phyloP scores from a whole-genome alignment of 2,797 vertebrate species.

The Chanos chanos region DNA sequence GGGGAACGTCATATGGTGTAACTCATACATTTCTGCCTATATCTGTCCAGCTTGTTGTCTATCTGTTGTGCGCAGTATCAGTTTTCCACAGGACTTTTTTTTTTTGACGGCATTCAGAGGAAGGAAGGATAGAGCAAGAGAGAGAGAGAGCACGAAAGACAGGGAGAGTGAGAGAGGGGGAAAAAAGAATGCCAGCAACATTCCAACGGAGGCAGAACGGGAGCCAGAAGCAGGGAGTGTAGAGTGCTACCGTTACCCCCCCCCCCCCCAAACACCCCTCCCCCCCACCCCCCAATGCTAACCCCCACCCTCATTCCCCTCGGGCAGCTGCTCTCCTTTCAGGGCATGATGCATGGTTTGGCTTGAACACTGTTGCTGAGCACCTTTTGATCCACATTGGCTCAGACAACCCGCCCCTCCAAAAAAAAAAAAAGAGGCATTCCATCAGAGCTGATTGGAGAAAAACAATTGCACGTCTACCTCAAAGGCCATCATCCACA shows the following conservation, averaged over 20 bases:
- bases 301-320: too few species aligned
- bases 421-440: slow-evolving; percentile 52
- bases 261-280: slow-evolving; percentile 10
- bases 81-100: too few species aligned
- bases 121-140: background rate
- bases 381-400: slow-evolving; percentile 60
- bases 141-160: slow-evolving; percentile 1
- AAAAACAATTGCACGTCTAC: slow-evolving; percentile 57
- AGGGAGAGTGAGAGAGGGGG: slow-evolving; percentile 8
- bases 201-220: slow-evolving; percentile 21
- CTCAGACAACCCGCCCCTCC: slow-evolving; percentile 57
- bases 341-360: slow-evolving; percentile 51
- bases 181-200: slow-evolving; percentile 5
- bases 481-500: slow-evolving; percentile 53
- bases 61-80: too few species aligned
- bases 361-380: slow-evolving; percentile 58
- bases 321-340: slow-evolving; percentile 56
- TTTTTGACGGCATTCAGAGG: background rate
- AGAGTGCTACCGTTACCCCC: slow-evolving; percentile 19
- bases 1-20: too few species aligned
- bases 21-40: too few species aligned
- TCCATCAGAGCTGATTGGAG: slow-evolving; percentile 54
- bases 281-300: background rate
- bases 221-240: slow-evolving; percentile 23
- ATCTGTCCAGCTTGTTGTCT: too few species aligned